Percentiles rank a stretch among this genome's conserved stretches.
Evolutionary conservation across 2,797 vertebrate species (phyloP).

Genomic region (Phoxinus dragarum): DNA sequence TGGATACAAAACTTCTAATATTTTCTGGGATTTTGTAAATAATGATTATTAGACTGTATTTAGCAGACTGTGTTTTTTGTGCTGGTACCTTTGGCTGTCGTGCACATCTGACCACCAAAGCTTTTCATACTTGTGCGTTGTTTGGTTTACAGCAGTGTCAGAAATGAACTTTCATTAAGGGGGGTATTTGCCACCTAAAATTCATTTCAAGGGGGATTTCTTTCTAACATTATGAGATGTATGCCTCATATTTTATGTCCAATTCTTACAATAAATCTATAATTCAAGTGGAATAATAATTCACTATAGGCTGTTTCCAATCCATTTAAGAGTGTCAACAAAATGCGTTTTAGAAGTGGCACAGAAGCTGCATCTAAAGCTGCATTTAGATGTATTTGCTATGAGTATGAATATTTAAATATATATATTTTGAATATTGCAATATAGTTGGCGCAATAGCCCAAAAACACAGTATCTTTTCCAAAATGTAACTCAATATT

Average conservation of each 20-base stretch:
- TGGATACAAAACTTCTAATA: neutral
- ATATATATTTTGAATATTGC: too few relatives aligned
- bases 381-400: neutral
- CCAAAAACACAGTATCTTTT: too few relatives aligned
- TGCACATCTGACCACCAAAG: neutral
- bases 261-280: neutral
- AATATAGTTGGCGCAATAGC: too few relatives aligned
- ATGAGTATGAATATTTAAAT: too few relatives aligned
- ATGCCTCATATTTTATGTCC: neutral
- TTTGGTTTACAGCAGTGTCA: neutral
- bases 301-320: neutral
- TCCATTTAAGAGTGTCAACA: neutral
- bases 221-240: neutral
- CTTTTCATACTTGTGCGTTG: neutral
- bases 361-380: too few relatives aligned
- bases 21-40: neutral
- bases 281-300: neutral
- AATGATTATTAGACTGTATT: neutral
- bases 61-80: too few relatives aligned
- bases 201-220: neutral
- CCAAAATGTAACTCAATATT: too few relatives aligned
- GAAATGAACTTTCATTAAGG: neutral
- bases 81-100: too few relatives aligned
- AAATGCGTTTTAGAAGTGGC: too few relatives aligned
- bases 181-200: neutral